Evolutionary conservation across 2,113 vertebrate species (phyloP).

Genomic region (Macrotus californicus): DNA sequence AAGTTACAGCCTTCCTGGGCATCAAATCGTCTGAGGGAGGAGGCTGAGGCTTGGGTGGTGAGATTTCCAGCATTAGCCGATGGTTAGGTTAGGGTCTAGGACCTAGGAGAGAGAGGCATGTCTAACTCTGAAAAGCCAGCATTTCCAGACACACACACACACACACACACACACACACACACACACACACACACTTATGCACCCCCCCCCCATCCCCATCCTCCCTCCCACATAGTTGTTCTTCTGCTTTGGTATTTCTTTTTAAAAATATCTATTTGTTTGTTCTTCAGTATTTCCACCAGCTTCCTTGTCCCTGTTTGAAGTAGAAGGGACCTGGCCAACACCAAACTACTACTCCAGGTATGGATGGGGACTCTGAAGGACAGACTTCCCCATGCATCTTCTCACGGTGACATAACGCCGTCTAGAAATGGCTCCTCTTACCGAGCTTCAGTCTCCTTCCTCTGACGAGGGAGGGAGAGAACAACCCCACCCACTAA

Average conservation of each 20-base stretch:
- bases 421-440: background rate
- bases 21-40: background rate
- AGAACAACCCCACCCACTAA: background rate
- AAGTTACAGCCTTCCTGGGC: background rate
- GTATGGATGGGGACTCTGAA: background rate
- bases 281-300: background rate
- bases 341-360: fast-evolving
- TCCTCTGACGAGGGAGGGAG: background rate
- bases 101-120: background rate
- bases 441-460: background rate
- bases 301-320: background rate
- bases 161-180: background rate
- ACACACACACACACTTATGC: background rate
- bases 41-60: background rate
- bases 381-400: background rate
- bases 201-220: no score
- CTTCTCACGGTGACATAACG: background rate
- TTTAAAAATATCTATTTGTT: background rate
- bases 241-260: background rate
- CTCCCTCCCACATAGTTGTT: background rate
- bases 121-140: background rate
- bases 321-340: background rate
- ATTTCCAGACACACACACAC: background rate
- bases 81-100: background rate
- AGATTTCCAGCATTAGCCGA: background rate